These are phyloP conservation scores for Chiloscyllium punctatum DNA, from an alignment of 2,797 vertebrate species.

Conservation along the genomic window DNA sequence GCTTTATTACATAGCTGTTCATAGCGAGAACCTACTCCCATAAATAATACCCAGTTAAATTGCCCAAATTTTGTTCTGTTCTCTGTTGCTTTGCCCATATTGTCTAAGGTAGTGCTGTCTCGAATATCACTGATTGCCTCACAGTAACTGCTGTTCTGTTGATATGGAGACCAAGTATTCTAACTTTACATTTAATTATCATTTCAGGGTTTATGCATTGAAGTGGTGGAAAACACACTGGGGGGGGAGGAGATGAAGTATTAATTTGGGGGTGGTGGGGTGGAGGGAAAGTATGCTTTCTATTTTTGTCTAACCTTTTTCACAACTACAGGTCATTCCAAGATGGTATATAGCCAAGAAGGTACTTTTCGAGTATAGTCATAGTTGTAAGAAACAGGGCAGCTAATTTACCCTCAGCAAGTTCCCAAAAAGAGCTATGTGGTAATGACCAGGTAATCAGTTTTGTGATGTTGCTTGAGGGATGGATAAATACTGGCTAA, in stretches of 20 bases:
- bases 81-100: neutral
- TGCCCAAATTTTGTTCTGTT: neutral
- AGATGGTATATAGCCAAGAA: neutral
- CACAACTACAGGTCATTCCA: neutral
- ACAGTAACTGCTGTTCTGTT: neutral
- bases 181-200: neutral
- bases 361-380: neutral
- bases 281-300: neutral
- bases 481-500: neutral
- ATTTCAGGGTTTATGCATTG: neutral
- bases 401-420: neutral
- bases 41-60: neutral
- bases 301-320: neutral
- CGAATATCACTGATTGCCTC: neutral
- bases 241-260: neutral
- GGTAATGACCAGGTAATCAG: neutral
- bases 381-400: neutral
- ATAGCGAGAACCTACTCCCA: neutral
- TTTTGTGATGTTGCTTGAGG: neutral
- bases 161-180: neutral
- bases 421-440: neutral
- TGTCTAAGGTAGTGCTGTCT: neutral
- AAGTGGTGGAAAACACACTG: neutral
- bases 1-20: neutral
- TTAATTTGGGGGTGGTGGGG: neutral